Evolutionary conservation across 1,140 invertebrate species (phyloP), one percentile per base, ranked within the genome.

Genomic region (Hyphantria cunea): DNA sequence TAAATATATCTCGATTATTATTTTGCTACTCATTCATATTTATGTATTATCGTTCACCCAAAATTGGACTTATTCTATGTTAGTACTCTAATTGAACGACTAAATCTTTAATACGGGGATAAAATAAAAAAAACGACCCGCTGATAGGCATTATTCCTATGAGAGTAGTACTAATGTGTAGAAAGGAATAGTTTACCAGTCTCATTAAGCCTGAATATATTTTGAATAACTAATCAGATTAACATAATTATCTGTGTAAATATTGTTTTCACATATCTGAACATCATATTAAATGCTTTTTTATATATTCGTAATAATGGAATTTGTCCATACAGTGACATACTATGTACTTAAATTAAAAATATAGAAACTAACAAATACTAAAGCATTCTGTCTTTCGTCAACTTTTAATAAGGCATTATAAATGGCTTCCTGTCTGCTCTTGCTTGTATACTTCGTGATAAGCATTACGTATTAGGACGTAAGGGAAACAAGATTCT

Each of bases 401-500:
- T 58, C 55, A 49, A 17, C 0, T 25, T 49, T 17, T 17, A 15
- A 39, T 48, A 58, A 39, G 17, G 41, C 33, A 67, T 86, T 91
- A 91, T 60, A 86, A 86, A 84, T 93, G 94, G 65, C 92, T 84
- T 66, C 94, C 91, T 70, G 92, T 85, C 74, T 96, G 95, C 82
- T 97, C 96, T 66, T 96, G 93, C 86, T 98, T 98, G 83, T 98
- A 98, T 49, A 98, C 97, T 78, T 96, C 96, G 80, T 98, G 98
- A 92, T 98, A 99, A 68, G 98, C 97, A 90, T 99, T 99, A 48
- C 98, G 94, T 72, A 99, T 96, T 5, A 99, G 93, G 6, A 97
- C 98, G 87, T 99, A 99, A 0, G 98, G 98, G 85, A 99, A 99
- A 88, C 98, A 99, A 2, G 98, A 99, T 84, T 99, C 98, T 55